Base-by-base conservation (phyloP, 1,140 invertebrate species). In the Copidosoma floridanum region DNA sequence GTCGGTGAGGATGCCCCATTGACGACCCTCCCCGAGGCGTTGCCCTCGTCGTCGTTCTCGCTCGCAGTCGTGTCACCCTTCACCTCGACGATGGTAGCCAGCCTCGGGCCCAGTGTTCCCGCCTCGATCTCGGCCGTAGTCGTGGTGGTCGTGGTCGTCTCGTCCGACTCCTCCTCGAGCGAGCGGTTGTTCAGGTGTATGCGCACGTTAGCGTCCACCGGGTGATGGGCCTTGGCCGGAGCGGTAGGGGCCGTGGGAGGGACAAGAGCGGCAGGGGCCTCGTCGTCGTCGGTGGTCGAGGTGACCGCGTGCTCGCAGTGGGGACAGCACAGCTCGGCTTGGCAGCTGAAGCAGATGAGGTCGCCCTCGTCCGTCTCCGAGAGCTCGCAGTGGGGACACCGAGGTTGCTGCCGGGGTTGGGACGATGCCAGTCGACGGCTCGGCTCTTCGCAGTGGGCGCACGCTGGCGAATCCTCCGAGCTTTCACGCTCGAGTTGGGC, bases 71-170 rank as follows among this genome's bases (percentile, higher is more conserved):
- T 70, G 52, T 74, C 74, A 38, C 73, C 72, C 41, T 75, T 72
- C 8, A 68, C 68, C 56, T 81, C 77, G 46, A 75, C 70, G 51
- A 79, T 78, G 14, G 78, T 78, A 2, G 75, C 77, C 4, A 79
- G 67, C 4, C 77, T 69, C 14, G 78, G 73, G 6, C 50, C 52
- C n/a, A 68, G 16, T 7, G 67, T 56, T 18, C 40, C 32, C 16
- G n/a, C 21, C 35, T 51, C 29, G 37, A 16, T 29, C 43, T 50
- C 12, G 21, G 61, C 55, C n/a, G 55, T 46, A 43, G 32, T 11
- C n/a, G 66, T 64, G 6, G 69, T 69, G 23, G 57, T 51, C 21
- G 50, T 51, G n/a, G 68, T 64, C 4, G 68, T 68, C 14, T 77
- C 77, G 46, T 74, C 74, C 2, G 72, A 75, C 35, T 78, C 76